Conservation (phyloP, 2,113 vertebrate species). For the Cottus gobio region DNA sequence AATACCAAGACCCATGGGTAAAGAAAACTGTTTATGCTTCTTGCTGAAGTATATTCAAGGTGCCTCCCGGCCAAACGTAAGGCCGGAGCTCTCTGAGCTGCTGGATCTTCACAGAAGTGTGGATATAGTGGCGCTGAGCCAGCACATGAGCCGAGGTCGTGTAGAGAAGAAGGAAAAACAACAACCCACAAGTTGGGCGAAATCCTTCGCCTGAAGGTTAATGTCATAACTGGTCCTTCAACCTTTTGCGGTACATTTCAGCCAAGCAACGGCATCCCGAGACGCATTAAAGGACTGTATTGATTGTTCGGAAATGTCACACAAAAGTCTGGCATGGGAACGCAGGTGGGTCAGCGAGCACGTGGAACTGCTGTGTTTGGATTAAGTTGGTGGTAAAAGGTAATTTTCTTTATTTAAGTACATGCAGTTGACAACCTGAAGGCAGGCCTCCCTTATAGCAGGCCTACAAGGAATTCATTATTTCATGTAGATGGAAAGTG, state of each 20-base stretch:
- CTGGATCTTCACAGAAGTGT: conserved; percentile 33
- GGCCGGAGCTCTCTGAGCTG: conserved; percentile 28
- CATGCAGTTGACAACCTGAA: not conserved
- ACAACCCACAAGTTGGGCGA: conserved; percentile 27
- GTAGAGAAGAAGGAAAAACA: not conserved
- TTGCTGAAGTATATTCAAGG: conserved; percentile 40
- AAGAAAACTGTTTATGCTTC: conserved; percentile 18
- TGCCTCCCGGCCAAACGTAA: conserved; percentile 48
- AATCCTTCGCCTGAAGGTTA: conserved; percentile 54
- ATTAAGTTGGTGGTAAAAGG: conserved; percentile 36
- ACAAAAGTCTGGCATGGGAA: conserved; percentile 20
- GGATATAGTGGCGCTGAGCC: not conserved
- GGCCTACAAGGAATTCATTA: not conserved
- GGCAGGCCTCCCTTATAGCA: not conserved
- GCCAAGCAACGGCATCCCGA: conserved; percentile 13
- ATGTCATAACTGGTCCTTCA: conserved; percentile 56
- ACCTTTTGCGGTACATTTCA: conserved; percentile 42
- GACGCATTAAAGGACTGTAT: conserved; percentile 54
- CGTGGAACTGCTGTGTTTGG: conserved; percentile 27
- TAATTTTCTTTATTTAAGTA: not conserved
- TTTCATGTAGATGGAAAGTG: not conserved
- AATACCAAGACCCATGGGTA: conserved; percentile 22
- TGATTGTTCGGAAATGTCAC: conserved; percentile 66
- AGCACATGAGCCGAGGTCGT: conserved; percentile 10
- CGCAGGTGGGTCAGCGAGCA: conserved; percentile 30